Percentiles rank a stretch among this genome's conserved stretches.
phyloP scores from a whole-genome alignment of 1,140 invertebrate species.

The Colletes latitarsis region DNA sequence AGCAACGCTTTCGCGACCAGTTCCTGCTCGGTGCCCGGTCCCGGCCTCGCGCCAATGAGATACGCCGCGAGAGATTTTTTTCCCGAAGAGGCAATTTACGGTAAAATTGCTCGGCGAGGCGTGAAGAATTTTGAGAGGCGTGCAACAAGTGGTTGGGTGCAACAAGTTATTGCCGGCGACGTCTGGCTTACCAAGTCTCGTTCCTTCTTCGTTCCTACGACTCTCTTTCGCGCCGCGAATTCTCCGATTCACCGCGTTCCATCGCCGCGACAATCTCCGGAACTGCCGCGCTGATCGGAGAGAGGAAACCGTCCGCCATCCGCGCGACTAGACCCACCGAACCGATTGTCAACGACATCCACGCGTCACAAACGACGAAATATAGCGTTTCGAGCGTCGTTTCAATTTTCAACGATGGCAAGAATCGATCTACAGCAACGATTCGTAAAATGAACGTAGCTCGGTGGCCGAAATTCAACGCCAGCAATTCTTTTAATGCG shows the following conservation, averaged over 20 bases:
- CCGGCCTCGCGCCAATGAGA: conserved; percentile 65
- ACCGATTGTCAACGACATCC: no score
- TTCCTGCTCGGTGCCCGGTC: conserved; percentile 21
- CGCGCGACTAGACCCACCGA: no score
- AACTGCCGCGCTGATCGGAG: neutral
- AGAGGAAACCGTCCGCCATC: no score
- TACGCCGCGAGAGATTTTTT: conserved; percentile 64
- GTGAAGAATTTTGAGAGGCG: conserved; percentile 78
- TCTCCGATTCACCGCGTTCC: conserved; percentile 48
- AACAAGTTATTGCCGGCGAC: conserved; percentile 75
- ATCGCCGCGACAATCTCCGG: conserved; percentile 42
- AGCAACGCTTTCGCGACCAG: conserved; percentile 4
- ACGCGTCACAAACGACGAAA: no score
- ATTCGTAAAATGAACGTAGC: no score
- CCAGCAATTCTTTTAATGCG: no score
- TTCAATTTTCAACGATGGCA: no score
- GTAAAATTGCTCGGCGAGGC: conserved; percentile 74
- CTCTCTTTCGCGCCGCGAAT: conserved; percentile 43
- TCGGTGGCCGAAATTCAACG: no score
- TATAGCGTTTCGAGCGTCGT: no score
- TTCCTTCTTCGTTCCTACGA: conserved; percentile 32
- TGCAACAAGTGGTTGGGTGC: conserved; percentile 76
- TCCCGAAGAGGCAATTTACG: conserved; percentile 72
- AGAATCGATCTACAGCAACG: no score
- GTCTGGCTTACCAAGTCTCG: conserved; percentile 65